These are phyloP conservation scores for Cetonia aurata DNA, from an alignment of 2,888 invertebrate genomes.

Conservation along the genomic window DNA sequence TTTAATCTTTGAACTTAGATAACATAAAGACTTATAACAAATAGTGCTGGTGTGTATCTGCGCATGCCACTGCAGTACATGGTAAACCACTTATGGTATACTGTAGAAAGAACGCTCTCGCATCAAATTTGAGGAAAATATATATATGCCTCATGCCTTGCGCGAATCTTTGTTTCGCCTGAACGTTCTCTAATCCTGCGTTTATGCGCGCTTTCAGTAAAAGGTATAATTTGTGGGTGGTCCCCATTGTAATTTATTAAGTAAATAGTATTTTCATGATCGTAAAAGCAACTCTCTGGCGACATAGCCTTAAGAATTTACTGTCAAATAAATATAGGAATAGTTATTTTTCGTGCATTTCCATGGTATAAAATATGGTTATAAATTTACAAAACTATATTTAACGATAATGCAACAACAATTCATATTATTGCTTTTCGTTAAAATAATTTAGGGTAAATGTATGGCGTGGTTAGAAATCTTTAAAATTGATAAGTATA, in stretches of 20 bases:
- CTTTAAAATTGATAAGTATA: too few relatives aligned
- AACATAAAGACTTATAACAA: constrained; percentile 51
- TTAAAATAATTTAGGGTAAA: too few relatives aligned
- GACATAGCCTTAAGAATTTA: too few relatives aligned
- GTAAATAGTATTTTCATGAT: too few relatives aligned
- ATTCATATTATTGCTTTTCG: too few relatives aligned
- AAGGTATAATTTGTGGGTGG: constrained; percentile 26
- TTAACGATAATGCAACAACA: too few relatives aligned
- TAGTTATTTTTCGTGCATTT: too few relatives aligned
- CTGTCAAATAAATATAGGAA: too few relatives aligned
- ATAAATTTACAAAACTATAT: too few relatives aligned
- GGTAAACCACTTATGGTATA: constrained; percentile 54
- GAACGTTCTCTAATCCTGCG: not conserved
- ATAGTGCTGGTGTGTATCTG: constrained; percentile 51
- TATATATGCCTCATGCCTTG: constrained; percentile 45
- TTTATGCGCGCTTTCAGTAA: constrained; percentile 11
- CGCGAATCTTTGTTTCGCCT: constrained; percentile 28
- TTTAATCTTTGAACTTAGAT: constrained; percentile 50
- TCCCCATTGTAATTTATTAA: not conserved
- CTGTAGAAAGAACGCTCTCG: constrained; percentile 9
- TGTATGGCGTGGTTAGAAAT: too few relatives aligned
- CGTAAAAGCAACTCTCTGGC: too few relatives aligned
- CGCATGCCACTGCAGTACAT: constrained; percentile 54
- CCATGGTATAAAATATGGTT: too few relatives aligned
- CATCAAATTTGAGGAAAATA: constrained; percentile 42